Base-by-base conservation (phyloP, 1,140 invertebrate species). In the Drosophila serrata region DNA sequence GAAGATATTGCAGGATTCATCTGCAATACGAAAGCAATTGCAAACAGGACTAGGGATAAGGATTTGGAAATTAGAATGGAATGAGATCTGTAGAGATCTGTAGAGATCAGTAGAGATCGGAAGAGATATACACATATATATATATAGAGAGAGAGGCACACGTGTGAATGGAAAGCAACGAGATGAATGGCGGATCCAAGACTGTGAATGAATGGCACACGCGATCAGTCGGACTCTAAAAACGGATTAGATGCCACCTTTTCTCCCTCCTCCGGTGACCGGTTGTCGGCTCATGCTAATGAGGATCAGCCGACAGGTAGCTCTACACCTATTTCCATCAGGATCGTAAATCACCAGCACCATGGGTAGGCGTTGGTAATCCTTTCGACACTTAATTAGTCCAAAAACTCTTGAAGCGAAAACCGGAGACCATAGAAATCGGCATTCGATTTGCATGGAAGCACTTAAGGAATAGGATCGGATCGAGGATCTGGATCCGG, bases 361-460 rank as follows among this genome's bases (percentile, higher is more conserved):
- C 39, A 39, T 11, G 45, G 33, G 60, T 65, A 74, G 82, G 82
- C 82, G 84, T 82, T 43, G 69, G 40, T 82, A 86, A 86, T 76
- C 82, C 79, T 65, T 82, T 82, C 82, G 75, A 79, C 82, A 86
- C 82, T 72, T 88, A 86, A 86, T 86, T 86, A 86, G 79, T 62
- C 24, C 75, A 51, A 69, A 82, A 69, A 82, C 82, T 76, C 67
- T 61, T 43, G 75, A 27, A 48, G 11, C 35, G 13, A 29, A 55
- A 29, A 55, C 51, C 37, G 3, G 6, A 19, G 33, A 56, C 13
- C 77, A 80, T 80, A 40, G 29, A 80, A 80, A 69, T 79, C 69
- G 49, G 22, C 43, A 80, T 79, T 80, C 70, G 61, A 62, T 27
- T 56, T 55, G 39, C 29, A 35, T 72, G 33, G 33, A 39, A 11